Evolutionary conservation across 1,140 invertebrate species (phyloP).

Genomic region (Dryas iulia): DNA sequence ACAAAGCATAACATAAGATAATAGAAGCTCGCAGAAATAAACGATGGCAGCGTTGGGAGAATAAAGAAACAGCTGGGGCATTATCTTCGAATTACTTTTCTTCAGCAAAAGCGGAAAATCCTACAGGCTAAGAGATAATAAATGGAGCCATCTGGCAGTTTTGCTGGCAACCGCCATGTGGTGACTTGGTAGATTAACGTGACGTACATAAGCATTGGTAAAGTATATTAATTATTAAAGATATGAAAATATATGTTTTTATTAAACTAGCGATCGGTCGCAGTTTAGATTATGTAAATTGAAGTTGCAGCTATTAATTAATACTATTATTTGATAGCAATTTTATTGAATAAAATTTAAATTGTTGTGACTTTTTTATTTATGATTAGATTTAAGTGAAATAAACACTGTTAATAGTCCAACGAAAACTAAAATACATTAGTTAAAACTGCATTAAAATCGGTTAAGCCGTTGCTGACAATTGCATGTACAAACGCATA

Average conservation of each 20-base stretch:
- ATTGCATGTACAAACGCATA: too few species aligned
- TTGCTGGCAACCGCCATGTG: constrained; percentile 19
- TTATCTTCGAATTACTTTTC: constrained; percentile 24
- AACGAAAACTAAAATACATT: too few species aligned
- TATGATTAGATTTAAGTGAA: too few species aligned
- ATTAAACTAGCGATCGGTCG: too few species aligned
- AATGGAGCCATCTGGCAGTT: constrained; percentile 22
- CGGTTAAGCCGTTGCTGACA: too few species aligned
- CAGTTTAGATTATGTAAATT: too few species aligned
- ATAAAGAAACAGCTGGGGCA: constrained; percentile 26
- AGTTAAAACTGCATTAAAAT: too few species aligned
- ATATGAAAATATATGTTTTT: background rate
- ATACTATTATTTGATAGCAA: too few species aligned
- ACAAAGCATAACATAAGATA: background rate
- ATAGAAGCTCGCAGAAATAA: constrained; percentile 8
- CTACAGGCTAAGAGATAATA: constrained; percentile 18
- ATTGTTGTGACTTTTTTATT: too few species aligned
- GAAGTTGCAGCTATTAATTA: too few species aligned
- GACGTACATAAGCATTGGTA: background rate
- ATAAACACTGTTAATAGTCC: too few species aligned
- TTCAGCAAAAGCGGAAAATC: constrained; percentile 7
- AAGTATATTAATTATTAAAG: background rate
- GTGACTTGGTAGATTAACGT: constrained; percentile 16
- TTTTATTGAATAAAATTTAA: too few species aligned
- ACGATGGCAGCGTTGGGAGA: constrained; percentile 4